phyloP scores from a whole-genome alignment of 2,113 vertebrate species.

The Otocyon megalotis region DNA sequence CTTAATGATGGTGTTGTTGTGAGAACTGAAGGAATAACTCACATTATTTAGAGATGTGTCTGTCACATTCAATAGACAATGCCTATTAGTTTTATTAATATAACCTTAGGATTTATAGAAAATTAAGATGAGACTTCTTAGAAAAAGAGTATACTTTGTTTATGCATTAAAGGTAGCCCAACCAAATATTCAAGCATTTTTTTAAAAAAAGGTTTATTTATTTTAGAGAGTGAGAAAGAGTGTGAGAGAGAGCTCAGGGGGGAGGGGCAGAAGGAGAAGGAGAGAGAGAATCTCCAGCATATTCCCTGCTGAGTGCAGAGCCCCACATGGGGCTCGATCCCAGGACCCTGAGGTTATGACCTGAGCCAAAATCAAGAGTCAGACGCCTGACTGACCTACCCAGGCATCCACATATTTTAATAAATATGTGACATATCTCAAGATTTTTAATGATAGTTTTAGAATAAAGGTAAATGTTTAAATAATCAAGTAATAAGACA shows the following conservation, averaged over 20 bases:
- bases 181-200: background rate
- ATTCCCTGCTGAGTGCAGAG: background rate
- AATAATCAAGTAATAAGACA: background rate
- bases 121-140: background rate
- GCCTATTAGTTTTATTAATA: background rate
- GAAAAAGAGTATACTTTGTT: background rate
- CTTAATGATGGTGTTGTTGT: background rate
- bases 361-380: background rate
- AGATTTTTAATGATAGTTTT: background rate
- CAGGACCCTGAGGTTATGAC: background rate
- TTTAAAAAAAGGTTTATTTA: background rate
- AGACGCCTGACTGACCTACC: background rate
- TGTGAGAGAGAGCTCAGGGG: too few relatives aligned
- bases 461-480: background rate
- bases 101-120: background rate
- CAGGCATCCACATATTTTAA: background rate
- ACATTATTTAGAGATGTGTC: background rate
- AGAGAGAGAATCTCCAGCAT: background rate
- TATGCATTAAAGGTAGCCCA: background rate
- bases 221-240: background rate
- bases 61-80: background rate
- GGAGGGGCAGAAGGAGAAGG: background rate
- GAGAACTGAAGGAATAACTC: background rate
- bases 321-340: background rate
- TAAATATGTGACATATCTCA: background rate